A percentile compares a stretch with the other conserved stretches of the same genome.
These are phyloP conservation scores for Bombus balteatus DNA, from an alignment of 1,140 invertebrate species.

Conservation along the genomic window DNA sequence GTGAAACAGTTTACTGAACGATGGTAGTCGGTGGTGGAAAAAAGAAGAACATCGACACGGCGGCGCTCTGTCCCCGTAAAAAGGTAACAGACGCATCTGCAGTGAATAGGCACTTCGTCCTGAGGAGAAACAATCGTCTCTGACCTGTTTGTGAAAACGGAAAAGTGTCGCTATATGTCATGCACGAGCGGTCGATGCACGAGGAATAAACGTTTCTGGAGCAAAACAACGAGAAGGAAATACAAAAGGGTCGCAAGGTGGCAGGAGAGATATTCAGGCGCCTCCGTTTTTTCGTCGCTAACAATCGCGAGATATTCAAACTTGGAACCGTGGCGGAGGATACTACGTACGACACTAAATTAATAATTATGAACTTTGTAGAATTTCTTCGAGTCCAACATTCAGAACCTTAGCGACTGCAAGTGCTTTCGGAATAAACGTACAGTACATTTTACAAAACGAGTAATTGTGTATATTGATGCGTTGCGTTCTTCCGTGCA, in stretches of 20 bases:
- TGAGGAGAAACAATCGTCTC: constrained; percentile 30
- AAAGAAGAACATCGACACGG: constrained; percentile 17
- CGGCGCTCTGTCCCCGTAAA: constrained; percentile 40
- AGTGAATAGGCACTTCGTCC: constrained; percentile 75
- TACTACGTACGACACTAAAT: not conserved
- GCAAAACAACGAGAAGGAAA: not conserved
- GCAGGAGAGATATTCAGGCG: not conserved
- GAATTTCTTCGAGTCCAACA: not conserved
- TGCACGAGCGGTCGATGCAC: constrained; percentile 19
- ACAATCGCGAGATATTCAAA: not conserved
- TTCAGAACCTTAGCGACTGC: not conserved
- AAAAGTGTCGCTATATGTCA: constrained; percentile 42
- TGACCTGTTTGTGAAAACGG: constrained; percentile 34
- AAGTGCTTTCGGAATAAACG: not conserved
- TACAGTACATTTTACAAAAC: not conserved
- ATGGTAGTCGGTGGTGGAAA: not conserved
- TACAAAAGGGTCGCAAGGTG: not conserved
- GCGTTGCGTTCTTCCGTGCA: too few relatives aligned
- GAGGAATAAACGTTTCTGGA: not conserved
- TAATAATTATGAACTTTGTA: not conserved
- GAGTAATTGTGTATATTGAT: too few relatives aligned
- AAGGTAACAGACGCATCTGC: constrained; percentile 57
- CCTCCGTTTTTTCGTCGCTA: not conserved
- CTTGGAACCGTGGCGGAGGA: not conserved
- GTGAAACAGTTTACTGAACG: constrained; percentile 6